Base-by-base conservation (phyloP, 2,113 vertebrate genomes). In the Aegithalos caudatus region DNA sequence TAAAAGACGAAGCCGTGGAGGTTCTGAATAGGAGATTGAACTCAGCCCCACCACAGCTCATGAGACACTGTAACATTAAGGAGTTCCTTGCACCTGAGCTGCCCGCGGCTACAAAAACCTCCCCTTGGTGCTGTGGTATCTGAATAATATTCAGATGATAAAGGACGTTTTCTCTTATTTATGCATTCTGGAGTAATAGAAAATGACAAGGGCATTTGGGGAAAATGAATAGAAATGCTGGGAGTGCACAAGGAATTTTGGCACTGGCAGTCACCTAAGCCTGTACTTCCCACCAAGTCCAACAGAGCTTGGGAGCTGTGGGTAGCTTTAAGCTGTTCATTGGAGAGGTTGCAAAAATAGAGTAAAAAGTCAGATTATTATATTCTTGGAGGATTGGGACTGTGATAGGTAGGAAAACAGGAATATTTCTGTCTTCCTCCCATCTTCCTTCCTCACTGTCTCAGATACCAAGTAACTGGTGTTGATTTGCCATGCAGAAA, bases 81-180 rank as follows among this genome's bases (percentile, higher is more conserved):
- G 94, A 97, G 95, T 97, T 96, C 83, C 91, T 86, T 64, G 80
- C 53, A 96, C 94, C 94, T 96, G 58, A 42, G 50, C 86, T 35
- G 84, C 96, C 96, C 1, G 4, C 37, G 8, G 97, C 94, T 67
- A 97, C 78, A 84, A 96, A 97, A 96, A 80, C 81, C 86, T 97
- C 96, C 93, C 90, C 86, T 92, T 88, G 90, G 69, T 80, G 60
- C 93, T 86, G 50, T 56, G 56, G 61, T 48, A 96, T 81, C 77
- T 92, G 92, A 97, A 93, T 94, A 93, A 95, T 97, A 94, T 92
- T 95, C 87, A 96, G 83, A 89, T 92, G 81, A 90, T 95, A 95
- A 97, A 97, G 95, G 95, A 96, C n/a, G 1, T 66, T 90, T 95
- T 88, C 86, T 82, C 89, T 96, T 97, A 97, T 95, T 97, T 97